These are phyloP conservation scores for Therioaphis trifolii DNA, from an alignment of 2,888 invertebrate genomes.

Conservation along the genomic window DNA sequence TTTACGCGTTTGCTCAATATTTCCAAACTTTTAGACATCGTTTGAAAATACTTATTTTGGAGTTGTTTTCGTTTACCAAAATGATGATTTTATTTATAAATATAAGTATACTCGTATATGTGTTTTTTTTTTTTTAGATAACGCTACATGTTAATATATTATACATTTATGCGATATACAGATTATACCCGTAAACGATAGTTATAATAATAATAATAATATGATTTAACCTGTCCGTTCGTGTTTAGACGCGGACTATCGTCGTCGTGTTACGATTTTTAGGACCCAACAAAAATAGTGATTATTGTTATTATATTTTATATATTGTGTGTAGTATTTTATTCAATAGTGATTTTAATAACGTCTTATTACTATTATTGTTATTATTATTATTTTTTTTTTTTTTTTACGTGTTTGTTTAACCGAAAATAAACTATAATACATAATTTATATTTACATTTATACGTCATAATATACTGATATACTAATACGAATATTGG, in stretches of 20 bases:
- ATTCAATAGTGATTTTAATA: slow-evolving; percentile 24
- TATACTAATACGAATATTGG: slow-evolving; percentile 39
- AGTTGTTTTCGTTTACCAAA: slow-evolving; percentile 44
- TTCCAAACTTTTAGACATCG: slow-evolving; percentile 29
- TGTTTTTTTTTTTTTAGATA: too few relatives aligned
- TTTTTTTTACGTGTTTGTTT: slow-evolving; percentile 31
- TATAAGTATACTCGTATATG: too few relatives aligned
- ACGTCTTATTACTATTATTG: background rate
- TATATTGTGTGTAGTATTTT: slow-evolving; percentile 2
- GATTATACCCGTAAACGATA: too few relatives aligned
- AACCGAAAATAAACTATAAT: slow-evolving; percentile 36
- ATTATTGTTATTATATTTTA: slow-evolving; percentile 32
- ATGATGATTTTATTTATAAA: background rate
- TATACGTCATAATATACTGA: too few relatives aligned
- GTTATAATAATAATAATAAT: background rate
- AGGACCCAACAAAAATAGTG: background rate
- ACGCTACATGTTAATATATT: background rate
- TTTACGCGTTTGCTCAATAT: slow-evolving; percentile 50
- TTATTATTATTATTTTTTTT: background rate
- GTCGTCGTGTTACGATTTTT: slow-evolving; percentile 21
- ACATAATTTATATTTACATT: slow-evolving; percentile 38
- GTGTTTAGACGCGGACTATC: slow-evolving; percentile 29
- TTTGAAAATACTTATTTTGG: slow-evolving; percentile 13
- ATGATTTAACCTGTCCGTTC: background rate
- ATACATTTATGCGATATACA: too few relatives aligned